phyloP scores from a whole-genome alignment of 2,888 invertebrate species.

The Dryobota labecula region DNA sequence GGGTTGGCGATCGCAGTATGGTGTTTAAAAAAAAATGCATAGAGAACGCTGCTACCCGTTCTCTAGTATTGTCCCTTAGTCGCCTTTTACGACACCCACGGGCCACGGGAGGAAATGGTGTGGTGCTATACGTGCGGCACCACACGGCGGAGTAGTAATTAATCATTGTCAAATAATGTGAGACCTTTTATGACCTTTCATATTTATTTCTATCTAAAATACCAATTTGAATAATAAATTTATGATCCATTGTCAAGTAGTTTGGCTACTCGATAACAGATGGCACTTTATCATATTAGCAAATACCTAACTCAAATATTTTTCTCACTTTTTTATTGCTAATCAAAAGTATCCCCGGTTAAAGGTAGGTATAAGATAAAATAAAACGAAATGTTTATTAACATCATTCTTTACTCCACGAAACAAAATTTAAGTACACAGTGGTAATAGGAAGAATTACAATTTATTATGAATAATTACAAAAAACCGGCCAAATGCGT shows the following conservation, averaged over 20 bases:
- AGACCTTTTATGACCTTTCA: not conserved
- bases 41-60: no score
- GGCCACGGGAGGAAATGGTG: no score
- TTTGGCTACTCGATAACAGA: conserved; percentile 45
- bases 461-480: conserved; percentile 40
- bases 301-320: not conserved
- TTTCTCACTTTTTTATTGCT: not conserved
- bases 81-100: no score
- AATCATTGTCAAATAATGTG: not conserved
- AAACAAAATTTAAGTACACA: conserved; percentile 76
- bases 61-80: no score
- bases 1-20: no score
- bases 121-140: no score
- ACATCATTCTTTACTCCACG: conserved; percentile 82
- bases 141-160: not conserved
- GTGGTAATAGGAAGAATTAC: conserved; percentile 58
- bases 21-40: no score
- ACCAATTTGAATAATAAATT: not conserved
- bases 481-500: no score
- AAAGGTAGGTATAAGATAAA: conserved; percentile 13
- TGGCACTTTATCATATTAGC: conserved; percentile 13
- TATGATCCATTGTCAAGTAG: not conserved
- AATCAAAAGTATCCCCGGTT: not conserved
- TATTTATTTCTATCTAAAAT: not conserved
- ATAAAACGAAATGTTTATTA: conserved; percentile 67